Base-by-base conservation (phyloP, 1,140 invertebrate genomes). In the Conus betulinus region DNA sequence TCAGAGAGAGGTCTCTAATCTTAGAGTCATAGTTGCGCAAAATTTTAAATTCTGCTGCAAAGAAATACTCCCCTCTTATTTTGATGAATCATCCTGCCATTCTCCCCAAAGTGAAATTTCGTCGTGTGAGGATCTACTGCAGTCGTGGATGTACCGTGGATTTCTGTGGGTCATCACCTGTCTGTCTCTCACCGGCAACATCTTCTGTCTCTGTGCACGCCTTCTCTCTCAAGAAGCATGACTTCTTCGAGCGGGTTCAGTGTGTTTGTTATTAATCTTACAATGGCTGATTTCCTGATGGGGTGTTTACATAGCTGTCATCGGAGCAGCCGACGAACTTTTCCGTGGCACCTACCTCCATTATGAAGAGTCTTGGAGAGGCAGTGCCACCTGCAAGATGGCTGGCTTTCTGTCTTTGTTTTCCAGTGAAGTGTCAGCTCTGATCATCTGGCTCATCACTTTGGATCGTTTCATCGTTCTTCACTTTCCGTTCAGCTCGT, bases 281-380 rank as follows among this genome's bases (percentile, higher is more conserved):
- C 89, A 52, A 15, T 92, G 17, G 90, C 93, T 25, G 93, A 94
- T 74, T 88, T 94, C 20, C 25, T 93, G n/a, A 94, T 94, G 93
- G 93, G 93, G 93, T 3, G 71, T 94, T 6, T 94, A 94, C 87
- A 74, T 94, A 25, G 67, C 91, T 13, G 91, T 93, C 13, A 92
- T 94, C 60, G 93, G 91, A 10, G 52, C 89, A n/a, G 91, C 91
- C 4, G 93, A 94, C 81, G 57, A 86, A 10, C 23, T 87, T 17
- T 93, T 90, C 74, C 85, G 90, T 39, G 93, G 91, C 25, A 82
- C 53, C 3, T 94, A 93, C 78, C 85, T 91, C 8, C 89, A 88
- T 53, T 57, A 93, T 86, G 93, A 90, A n/a, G 25, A 57, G 2
- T 8, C 67, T 0, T 94, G 93, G 93, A 88, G 84, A 74, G 60